phyloP scores from a whole-genome alignment of 1,140 invertebrate genomes.

The Dendrolimus kikuchii region DNA sequence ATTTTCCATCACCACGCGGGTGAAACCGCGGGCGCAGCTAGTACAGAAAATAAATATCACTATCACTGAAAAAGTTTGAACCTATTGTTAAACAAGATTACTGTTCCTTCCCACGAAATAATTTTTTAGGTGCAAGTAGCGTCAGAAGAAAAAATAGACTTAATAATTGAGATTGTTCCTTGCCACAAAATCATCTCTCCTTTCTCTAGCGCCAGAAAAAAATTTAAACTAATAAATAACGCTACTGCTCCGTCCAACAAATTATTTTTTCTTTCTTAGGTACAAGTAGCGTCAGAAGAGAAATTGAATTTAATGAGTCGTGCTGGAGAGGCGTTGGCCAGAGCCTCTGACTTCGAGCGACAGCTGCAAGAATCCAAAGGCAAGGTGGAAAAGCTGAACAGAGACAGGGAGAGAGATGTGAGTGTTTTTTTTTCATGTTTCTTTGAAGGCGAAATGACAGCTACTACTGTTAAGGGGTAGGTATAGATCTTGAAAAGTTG shows the following conservation, averaged over 20 bases:
- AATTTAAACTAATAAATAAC: no score
- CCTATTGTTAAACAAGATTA: no score
- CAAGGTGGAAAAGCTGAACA: conserved; percentile 36
- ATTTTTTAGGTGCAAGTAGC: conserved; percentile 49
- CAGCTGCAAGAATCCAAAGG: conserved; percentile 51
- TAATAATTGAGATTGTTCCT: conserved; percentile 27
- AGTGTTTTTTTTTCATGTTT: conserved; percentile 9
- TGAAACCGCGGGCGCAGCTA: no score
- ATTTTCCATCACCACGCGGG: no score
- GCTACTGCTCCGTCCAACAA: neutral
- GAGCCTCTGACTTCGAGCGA: conserved; percentile 51
- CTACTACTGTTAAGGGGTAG: no score
- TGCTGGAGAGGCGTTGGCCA: conserved; percentile 53
- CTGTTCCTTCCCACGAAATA: neutral
- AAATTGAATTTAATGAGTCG: conserved; percentile 56
- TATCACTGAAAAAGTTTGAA: no score
- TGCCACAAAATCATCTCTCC: no score
- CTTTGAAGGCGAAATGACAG: no score
- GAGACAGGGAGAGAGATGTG: conserved; percentile 65
- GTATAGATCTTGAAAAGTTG: no score
- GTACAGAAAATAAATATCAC: no score
- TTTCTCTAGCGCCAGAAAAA: no score
- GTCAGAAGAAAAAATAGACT: conserved; percentile 57
- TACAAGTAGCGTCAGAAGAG: conserved; percentile 62
- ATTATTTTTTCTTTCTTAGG: conserved; percentile 18